Base-by-base conservation (phyloP, 2,797 vertebrate species). In the Nothura maculosa region DNA sequence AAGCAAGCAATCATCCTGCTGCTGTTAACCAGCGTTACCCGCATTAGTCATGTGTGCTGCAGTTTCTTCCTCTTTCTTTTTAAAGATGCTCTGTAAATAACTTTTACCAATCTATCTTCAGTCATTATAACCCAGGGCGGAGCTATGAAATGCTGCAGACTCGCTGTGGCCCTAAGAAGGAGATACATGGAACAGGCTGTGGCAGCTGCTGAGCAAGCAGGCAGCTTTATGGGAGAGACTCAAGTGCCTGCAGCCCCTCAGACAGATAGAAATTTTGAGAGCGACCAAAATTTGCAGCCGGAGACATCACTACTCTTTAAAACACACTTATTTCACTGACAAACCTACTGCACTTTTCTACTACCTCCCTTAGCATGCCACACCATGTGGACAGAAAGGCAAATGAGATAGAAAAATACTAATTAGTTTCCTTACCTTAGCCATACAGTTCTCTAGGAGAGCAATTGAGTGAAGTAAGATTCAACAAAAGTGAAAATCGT, bases 281-380 rank as follows among this genome's bases (percentile, higher is more conserved):
- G 36, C 30, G 4, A 5, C 40, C 19, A 20, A 43, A n/a, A n/a
- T n/a, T n/a, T n/a, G n/a, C n/a, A n/a, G n/a, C n/a, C n/a, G n/a
- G n/a, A n/a, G n/a, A n/a, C n/a, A n/a, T n/a, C 85, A 24, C 17
- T 54, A 63, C 89, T 91, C 93, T 90, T 94, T 93, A 92, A 73
- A 92, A 75, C 8, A 1, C 66, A 48, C 76, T 89, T 74, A 66
- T 48, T 67, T 57, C 57, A 4, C 47, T 45, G 54, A 57, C 81
- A 85, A 47, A 38, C 10, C 80, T 24, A 6, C 79, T 30, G 68
- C 40, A 12, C 20, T 67, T 50, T 30, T 4, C 30, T 42, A 8
- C 32, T 24, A 22, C 45, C 55, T 58, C 28, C 68, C 43, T 20
- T 1, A 13, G 10, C 28, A 5, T 60, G 81, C 32, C 67, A 67